Conservation (phyloP, 1,140 invertebrate genomes). For the Aphis craccivora region DNA sequence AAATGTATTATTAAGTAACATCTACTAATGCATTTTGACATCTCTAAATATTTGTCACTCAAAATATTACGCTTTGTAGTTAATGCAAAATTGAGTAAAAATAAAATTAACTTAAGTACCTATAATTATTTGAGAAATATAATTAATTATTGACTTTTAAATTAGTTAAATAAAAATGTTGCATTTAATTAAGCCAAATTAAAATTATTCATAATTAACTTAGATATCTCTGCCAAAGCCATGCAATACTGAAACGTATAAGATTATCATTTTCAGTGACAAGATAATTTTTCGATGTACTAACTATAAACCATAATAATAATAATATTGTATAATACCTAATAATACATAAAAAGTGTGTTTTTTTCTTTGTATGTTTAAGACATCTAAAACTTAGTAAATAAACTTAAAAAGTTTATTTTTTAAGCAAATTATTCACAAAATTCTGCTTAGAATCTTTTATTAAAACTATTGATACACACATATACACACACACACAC, state of each 20-base stretch:
- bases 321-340: background rate
- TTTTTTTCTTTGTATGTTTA: background rate
- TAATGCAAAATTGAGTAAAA: background rate
- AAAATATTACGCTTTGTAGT: background rate
- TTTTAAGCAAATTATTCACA: no score
- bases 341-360: background rate
- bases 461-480: no score
- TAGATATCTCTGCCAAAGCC: background rate
- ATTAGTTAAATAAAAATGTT: background rate
- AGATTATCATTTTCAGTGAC: background rate
- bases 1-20: background rate
- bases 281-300: background rate
- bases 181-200: background rate
- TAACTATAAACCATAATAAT: background rate
- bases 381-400: no score
- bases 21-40: background rate
- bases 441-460: no score
- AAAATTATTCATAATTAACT: background rate
- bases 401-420: no score
- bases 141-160: background rate
- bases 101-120: background rate
- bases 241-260: background rate
- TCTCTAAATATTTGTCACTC: background rate
- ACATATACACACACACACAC: no score
- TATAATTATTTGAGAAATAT: background rate